These are phyloP conservation scores for Silurus aristotelis DNA, from an alignment of 2,797 vertebrate species.

Conservation along the genomic window DNA sequence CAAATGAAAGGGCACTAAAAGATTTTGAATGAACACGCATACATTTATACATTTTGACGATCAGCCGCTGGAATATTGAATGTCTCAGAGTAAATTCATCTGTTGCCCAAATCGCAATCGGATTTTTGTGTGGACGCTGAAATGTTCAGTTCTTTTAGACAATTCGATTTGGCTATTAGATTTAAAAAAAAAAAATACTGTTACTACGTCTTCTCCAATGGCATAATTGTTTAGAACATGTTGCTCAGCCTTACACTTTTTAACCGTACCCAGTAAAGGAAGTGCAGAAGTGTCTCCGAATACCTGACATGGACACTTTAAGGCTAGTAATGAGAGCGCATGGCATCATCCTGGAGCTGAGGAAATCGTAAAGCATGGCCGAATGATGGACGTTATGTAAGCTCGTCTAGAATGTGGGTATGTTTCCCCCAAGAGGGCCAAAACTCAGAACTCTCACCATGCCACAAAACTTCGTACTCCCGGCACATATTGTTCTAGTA, in stretches of 20 bases:
- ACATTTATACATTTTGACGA: neutral
- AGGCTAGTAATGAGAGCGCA: conserved; percentile 25
- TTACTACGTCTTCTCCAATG: neutral
- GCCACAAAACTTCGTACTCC: neutral
- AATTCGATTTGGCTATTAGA: neutral
- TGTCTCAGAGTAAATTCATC: neutral
- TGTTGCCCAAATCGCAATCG: neutral
- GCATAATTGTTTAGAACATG: neutral
- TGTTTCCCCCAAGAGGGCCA: neutral
- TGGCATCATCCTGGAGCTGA: conserved; percentile 27
- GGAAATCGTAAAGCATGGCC: conserved; percentile 24
- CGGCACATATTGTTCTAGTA: conserved; percentile 9
- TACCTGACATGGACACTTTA: conserved; percentile 19
- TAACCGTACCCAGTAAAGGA: neutral
- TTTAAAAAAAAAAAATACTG: neutral
- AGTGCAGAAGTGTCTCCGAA: neutral
- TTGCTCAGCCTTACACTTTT: neutral
- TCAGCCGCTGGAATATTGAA: neutral
- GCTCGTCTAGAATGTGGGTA: conserved; percentile 20
- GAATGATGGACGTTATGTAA: conserved; percentile 41
- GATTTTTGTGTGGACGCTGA: neutral
- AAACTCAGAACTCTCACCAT: neutral
- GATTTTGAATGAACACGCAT: conserved; percentile 12
- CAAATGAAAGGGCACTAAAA: conserved; percentile 11
- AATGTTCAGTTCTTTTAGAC: neutral